Evolutionary conservation across 2,113 vertebrate species (phyloP).

Genomic region (Desmodus rotundus): DNA sequence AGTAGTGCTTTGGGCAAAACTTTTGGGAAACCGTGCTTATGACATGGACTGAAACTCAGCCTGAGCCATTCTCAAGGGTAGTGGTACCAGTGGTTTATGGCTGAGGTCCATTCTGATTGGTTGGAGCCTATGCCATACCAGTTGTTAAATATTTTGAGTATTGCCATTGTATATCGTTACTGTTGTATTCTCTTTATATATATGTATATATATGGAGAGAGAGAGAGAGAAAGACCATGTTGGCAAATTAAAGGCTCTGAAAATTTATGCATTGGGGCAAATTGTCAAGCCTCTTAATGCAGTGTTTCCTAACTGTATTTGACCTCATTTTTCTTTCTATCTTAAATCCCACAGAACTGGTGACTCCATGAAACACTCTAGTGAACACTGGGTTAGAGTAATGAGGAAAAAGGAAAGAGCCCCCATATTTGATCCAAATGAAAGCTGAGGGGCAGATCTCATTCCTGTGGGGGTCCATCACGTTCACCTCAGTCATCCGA

Average conservation of each 20-base stretch:
- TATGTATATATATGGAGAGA: neutral
- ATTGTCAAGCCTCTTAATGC: neutral
- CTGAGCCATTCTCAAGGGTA: neutral
- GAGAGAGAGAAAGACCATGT: neutral
- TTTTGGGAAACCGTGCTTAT: conserved; percentile 26
- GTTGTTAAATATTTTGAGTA: conserved; percentile 41
- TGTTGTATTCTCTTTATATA: neutral
- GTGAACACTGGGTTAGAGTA: conserved; percentile 20
- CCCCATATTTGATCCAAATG: neutral
- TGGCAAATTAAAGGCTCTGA: neutral
- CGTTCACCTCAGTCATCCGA: neutral
- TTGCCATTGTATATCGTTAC: neutral
- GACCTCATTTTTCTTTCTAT: conserved; percentile 29
- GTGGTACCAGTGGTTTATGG: neutral
- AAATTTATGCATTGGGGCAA: neutral
- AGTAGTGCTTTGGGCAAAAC: neutral
- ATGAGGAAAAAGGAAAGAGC: neutral
- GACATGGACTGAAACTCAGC: conserved; percentile 6
- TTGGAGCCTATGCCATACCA: neutral
- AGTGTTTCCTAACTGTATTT: conserved; percentile 47
- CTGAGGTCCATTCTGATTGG: conserved; percentile 4
- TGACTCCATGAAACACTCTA: conserved; percentile 29
- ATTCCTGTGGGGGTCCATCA: conserved; percentile 15
- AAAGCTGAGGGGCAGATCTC: conserved; percentile 4
- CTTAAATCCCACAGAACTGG: conserved; percentile 45